A percentile compares a stretch with the other conserved stretches of the same genome.
phyloP scores from a whole-genome alignment of 2,113 vertebrate genomes.

The crab-eating macaque (Macaca fascicularis) region T2T-MFA8v1.1 NC_088375.1:60453501-60454000 shows the following conservation, averaged over 20 bases:
- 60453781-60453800: neutral
- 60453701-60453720: neutral
- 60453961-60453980: accelerated
- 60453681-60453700: neutral
- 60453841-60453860: neutral
- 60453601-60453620: neutral
- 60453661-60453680: neutral
- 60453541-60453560: neutral
- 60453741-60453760: neutral
- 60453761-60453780: neutral
- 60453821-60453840: neutral
- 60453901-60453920: accelerated
- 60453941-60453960: neutral
- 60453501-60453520: accelerated
- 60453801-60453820: neutral
- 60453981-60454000: neutral
- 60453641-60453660: neutral
- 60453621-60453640: neutral
- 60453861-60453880: neutral
- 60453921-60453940: neutral
- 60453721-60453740: accelerated
- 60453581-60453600: neutral
- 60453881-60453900: neutral
- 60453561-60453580: neutral
- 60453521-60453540: neutral